Evolutionary conservation across 2,113 vertebrate genomes (phyloP).

Genomic region (Egretta garzetta): DNA sequence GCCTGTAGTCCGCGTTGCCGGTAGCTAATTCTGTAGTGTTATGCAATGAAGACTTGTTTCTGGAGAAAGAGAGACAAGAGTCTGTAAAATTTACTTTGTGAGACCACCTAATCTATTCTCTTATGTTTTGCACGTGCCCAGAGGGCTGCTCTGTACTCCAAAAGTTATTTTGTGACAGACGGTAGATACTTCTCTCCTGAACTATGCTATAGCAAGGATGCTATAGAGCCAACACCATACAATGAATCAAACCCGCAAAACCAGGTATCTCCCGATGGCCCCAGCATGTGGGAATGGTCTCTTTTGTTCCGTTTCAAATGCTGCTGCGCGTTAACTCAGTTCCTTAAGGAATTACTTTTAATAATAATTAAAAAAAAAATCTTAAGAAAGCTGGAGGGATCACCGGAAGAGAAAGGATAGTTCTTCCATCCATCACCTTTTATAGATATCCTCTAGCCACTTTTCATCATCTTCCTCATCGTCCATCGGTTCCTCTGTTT

Average conservation of each 20-base stretch:
- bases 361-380: constrained; percentile 68
- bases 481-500: constrained; percentile 88
- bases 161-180: constrained; percentile 66
- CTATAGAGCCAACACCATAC: constrained; percentile 33
- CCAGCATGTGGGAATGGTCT: constrained; percentile 66
- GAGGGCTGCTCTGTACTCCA: background rate
- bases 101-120: background rate
- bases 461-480: constrained; percentile 87
- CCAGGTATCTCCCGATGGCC: constrained; percentile 67
- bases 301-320: constrained; percentile 61
- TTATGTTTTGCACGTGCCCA: background rate
- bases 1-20: background rate
- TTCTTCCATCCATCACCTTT: constrained; percentile 77
- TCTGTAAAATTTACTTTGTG: background rate
- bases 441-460: constrained; percentile 89
- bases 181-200: constrained; percentile 5
- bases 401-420: constrained; percentile 16
- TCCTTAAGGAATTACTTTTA: constrained; percentile 65
- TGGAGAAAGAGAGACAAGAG: background rate
- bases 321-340: constrained; percentile 69
- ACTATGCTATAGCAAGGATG: constrained; percentile 2
- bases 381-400: constrained; percentile 61
- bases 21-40: background rate
- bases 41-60: background rate
- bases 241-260: constrained; percentile 74